phyloP scores from a whole-genome alignment of 2,797 vertebrate genomes.

The Smutsia temminckii region DNA sequence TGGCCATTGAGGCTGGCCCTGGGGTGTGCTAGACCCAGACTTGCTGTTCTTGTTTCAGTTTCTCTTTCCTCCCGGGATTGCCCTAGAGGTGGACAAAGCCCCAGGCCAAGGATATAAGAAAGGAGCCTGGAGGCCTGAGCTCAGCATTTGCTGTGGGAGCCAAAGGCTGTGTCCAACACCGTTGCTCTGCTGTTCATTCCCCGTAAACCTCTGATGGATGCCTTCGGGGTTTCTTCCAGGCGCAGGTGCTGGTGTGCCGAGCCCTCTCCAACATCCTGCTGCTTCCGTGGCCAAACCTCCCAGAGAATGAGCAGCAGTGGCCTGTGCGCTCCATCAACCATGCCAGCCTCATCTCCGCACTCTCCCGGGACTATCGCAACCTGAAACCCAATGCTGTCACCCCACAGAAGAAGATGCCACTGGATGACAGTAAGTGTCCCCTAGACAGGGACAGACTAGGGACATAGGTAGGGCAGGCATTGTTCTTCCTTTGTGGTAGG shows the following conservation, averaged over 20 bases:
- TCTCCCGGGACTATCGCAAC: constrained; percentile 92
- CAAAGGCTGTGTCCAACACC: neutral
- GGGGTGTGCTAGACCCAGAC: neutral
- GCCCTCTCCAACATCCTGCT: constrained; percentile 96
- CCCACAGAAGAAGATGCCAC: constrained; percentile 86
- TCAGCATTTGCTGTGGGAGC: no score
- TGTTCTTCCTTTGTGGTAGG: neutral
- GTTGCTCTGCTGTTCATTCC: neutral
- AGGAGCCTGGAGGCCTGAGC: neutral
- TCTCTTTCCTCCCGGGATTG: neutral
- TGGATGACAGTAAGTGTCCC: constrained; percentile 87
- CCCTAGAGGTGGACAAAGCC: neutral
- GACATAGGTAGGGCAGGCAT: rapidly evolving
- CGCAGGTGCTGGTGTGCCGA: constrained; percentile 95
- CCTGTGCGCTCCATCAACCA: constrained; percentile 94
- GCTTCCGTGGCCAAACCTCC: constrained; percentile 95
- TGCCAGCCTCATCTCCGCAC: constrained; percentile 90
- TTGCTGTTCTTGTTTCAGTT: neutral
- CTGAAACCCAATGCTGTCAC: constrained; percentile 88
- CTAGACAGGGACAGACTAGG: neutral
- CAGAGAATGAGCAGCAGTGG: constrained; percentile 97
- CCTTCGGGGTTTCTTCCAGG: constrained; percentile 83
- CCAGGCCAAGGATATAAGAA: neutral
- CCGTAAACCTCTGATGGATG: neutral
- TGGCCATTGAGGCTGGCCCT: neutral